Conservation (phyloP, 1,140 invertebrate species). For the Globodera ellingtonae region DNA sequence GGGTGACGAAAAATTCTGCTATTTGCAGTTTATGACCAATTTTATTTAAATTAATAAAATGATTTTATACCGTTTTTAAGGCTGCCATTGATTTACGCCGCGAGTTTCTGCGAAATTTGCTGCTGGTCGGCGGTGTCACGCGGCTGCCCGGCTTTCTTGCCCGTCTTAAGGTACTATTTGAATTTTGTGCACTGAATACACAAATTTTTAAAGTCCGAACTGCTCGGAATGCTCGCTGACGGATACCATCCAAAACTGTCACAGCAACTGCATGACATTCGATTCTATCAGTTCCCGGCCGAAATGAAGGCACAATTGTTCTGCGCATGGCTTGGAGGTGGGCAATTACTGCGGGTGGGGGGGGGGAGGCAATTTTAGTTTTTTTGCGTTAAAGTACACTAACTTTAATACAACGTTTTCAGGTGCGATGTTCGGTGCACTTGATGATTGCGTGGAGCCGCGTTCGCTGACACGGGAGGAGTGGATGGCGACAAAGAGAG, state of each 20-base stretch:
- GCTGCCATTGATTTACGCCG: constrained; percentile 44
- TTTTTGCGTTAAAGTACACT: not conserved
- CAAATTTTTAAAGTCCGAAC: constrained; percentile 26
- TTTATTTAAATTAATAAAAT: not conserved
- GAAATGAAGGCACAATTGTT: constrained; percentile 35
- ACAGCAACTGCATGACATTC: constrained; percentile 24
- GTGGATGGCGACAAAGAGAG: constrained; percentile 30
- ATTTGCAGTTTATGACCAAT: no score
- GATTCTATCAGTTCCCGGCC: constrained; percentile 41
- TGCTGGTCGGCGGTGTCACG: constrained; percentile 43
- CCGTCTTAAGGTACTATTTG: constrained; percentile 14
- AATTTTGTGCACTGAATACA: not conserved
- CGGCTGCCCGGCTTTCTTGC: constrained; percentile 43
- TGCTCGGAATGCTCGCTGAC: constrained; percentile 24
- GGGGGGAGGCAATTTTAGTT: not conserved
- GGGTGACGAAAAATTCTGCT: no score
- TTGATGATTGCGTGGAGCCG: constrained; percentile 30
- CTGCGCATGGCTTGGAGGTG: constrained; percentile 46
- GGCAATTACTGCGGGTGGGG: not conserved
- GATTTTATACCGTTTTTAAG: constrained; percentile 32
- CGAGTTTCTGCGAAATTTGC: constrained; percentile 36
- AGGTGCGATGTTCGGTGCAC: constrained; percentile 40
- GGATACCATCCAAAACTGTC: constrained; percentile 17
- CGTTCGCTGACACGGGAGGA: constrained; percentile 47
- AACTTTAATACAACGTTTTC: not conserved